phyloP scores from a whole-genome alignment of 2,888 invertebrate genomes.

The Thera obeliscata region DNA sequence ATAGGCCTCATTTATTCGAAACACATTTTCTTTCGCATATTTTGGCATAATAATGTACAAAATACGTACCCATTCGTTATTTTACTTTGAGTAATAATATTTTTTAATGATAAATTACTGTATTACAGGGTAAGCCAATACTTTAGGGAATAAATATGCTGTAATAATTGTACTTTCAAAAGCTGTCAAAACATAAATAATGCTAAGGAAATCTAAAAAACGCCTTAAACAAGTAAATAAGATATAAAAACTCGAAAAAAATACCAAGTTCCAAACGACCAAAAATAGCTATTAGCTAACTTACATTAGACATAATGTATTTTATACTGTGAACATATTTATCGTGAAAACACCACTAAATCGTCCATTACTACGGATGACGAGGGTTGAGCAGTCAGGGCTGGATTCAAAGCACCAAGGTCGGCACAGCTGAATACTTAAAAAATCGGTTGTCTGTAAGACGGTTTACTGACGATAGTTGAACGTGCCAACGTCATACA shows the following conservation, averaged over 20 bases:
- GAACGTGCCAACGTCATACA: no score
- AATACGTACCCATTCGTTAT: background rate
- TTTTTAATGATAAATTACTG: no score
- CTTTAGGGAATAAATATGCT: no score
- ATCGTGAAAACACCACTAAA: constrained; percentile 58
- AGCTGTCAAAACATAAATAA: no score
- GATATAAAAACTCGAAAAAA: background rate
- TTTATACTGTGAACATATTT: constrained; percentile 59
- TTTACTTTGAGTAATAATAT: background rate
- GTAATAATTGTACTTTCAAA: no score
- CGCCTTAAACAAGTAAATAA: no score
- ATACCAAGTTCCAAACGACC: background rate
- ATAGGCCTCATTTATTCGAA: constrained; percentile 32
- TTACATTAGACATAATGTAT: constrained; percentile 49
- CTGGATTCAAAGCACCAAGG: constrained; percentile 38
- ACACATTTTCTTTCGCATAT: constrained; percentile 35
- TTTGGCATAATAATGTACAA: constrained; percentile 2
- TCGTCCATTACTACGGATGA: constrained; percentile 58
- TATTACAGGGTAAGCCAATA: no score
- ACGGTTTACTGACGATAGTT: background rate
- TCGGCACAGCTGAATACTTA: background rate
- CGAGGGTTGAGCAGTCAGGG: constrained; percentile 54
- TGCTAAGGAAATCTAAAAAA: no score
- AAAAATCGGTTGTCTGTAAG: background rate
- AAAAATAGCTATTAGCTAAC: constrained; percentile 29